Evolutionary conservation across 2,888 invertebrate genomes (phyloP), one percentile per base, ranked within the genome.

Genomic region (Plebejus anna): DNA sequence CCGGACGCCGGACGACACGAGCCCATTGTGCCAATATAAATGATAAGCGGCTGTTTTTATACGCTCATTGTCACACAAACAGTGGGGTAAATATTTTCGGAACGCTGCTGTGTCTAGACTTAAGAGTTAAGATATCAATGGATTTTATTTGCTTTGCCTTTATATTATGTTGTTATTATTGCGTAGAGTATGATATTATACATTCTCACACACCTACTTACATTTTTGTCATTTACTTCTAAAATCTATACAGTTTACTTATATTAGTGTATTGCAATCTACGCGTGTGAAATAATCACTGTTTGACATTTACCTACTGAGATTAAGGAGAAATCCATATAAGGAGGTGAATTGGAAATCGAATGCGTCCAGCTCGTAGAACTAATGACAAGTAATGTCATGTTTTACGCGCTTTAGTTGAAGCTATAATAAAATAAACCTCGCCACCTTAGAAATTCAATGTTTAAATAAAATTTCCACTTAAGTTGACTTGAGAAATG

Each of bases 11-110:
- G 11, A 47, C 47, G 11, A n/a, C 22, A 51, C 55, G 11, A 70
- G 76, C 71, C 76, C 59, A 72, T 76, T 76, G 76, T 76, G 38
- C 42, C 71, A 71, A 76, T 76, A 72, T 76, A 72, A 76, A 76
- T 72, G 71, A 72, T 72, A 76, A 72, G 76, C 71, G 71, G 28
- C 76, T 71, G 72, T 72, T 72, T 71, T 47, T 47, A 55, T 47
- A 32, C 5, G 13, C 28, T 4, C 28, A 11, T 47, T 22, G 22
- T 22, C 22, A 22, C 22, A 47, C 6, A 72, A n/a, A 71, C 42
- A 42, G 66, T 13, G 66, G 32, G 32, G 32, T 36, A 66, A 66
- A 66, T 66, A 36, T 61, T 61, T 22, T 9, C 4, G 11, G 61
- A 22, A 61, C 16, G 55, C 4, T 4, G 4, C 28, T 9, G 61